These are phyloP conservation scores for Acomys russatus DNA, from an alignment of 2,797 vertebrate genomes.

Conservation along the genomic window DNA sequence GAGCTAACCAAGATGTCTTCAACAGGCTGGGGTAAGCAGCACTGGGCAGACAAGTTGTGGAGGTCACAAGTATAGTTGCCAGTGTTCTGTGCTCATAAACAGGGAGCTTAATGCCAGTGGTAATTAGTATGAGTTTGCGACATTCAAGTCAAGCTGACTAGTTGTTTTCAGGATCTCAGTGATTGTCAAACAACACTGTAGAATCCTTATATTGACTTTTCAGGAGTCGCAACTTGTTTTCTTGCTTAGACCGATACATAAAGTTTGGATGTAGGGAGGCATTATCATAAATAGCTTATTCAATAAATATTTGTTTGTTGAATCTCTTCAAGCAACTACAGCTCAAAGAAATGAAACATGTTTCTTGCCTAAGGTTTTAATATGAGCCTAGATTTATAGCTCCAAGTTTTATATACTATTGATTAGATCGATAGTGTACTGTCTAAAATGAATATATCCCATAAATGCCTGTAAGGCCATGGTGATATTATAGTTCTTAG, in stretches of 20 bases:
- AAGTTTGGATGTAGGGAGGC: background rate
- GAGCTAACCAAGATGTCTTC: background rate
- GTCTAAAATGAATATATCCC: slow-evolving; percentile 43
- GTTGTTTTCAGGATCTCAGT: background rate
- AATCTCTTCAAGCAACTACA: background rate
- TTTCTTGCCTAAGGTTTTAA: slow-evolving; percentile 5
- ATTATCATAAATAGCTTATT: slow-evolving; percentile 47
- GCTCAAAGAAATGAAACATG: background rate
- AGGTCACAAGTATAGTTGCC: background rate
- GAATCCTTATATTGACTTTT: background rate
- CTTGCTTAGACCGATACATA: background rate
- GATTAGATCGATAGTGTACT: slow-evolving; percentile 25
- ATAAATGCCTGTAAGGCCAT: background rate
- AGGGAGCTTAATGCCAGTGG: background rate
- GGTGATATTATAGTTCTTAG: slow-evolving; percentile 28
- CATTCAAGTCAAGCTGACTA: background rate
- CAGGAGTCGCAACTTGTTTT: background rate
- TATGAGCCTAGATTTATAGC: background rate
- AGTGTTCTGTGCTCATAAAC: background rate
- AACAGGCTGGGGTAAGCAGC: background rate
- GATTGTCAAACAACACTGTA: background rate
- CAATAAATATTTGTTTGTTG: slow-evolving; percentile 9
- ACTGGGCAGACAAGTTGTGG: background rate
- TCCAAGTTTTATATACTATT: slow-evolving; percentile 31
- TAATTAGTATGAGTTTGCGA: background rate